Conservation (phyloP, 2,888 invertebrate genomes). For the Acrocera orbiculus region DNA sequence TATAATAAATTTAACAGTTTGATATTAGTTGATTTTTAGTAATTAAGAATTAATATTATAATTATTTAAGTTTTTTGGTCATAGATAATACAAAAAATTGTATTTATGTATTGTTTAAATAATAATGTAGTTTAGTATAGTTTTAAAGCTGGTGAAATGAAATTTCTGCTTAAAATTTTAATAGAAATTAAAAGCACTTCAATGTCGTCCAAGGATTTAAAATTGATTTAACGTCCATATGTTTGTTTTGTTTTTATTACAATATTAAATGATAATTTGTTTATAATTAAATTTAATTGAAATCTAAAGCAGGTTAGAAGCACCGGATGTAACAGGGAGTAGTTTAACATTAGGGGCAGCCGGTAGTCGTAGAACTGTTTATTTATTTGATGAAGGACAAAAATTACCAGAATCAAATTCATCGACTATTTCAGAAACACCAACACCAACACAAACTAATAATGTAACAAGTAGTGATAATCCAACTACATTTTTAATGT, state of each 20-base stretch:
- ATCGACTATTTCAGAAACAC: constrained; percentile 25
- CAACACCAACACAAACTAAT: constrained; percentile 21
- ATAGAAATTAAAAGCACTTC: too few relatives aligned
- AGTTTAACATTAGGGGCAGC: constrained; percentile 55
- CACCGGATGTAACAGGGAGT: constrained; percentile 33
- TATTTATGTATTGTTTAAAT: too few relatives aligned
- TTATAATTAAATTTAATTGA: constrained; percentile 4
- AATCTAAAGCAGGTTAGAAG: constrained; percentile 25
- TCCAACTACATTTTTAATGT: constrained; percentile 48
- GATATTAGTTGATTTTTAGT: too few relatives aligned
- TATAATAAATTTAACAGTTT: too few relatives aligned
- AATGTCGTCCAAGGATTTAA: too few relatives aligned
- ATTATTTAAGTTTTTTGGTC: too few relatives aligned
- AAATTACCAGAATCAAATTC: constrained; percentile 31
- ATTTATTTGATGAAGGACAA: constrained; percentile 52
- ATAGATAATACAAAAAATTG: too few relatives aligned
- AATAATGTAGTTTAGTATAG: too few relatives aligned
- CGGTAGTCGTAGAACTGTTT: constrained; percentile 68
- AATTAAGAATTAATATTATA: too few relatives aligned
- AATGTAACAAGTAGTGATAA: constrained; percentile 24
- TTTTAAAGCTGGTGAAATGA: too few relatives aligned
- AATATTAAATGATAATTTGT: neutral
- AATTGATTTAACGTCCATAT: too few relatives aligned
- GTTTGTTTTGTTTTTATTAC: neutral
- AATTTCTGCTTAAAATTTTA: too few relatives aligned